A percentile compares a stretch with the other conserved stretches of the same genome.
phyloP scores from a whole-genome alignment of 2,888 invertebrate genomes.

The Polyommatus icarus region DNA sequence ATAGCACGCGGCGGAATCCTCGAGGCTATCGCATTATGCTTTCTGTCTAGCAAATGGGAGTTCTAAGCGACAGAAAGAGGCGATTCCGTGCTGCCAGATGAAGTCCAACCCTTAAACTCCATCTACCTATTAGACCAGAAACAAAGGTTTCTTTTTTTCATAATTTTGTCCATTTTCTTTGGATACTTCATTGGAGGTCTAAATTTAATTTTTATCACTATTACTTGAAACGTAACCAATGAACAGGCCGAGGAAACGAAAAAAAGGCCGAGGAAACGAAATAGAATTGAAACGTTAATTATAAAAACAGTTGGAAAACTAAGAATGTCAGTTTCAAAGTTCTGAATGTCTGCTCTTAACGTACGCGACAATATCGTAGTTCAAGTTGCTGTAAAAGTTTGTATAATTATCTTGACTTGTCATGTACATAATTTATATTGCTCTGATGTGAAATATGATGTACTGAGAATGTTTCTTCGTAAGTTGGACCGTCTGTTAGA shows the following conservation, averaged over 20 bases:
- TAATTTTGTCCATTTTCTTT: no score
- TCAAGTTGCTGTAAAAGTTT: background rate
- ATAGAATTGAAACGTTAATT: constrained; percentile 14
- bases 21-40: no score
- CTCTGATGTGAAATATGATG: background rate
- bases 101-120: no score
- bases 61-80: no score
- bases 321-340: constrained; percentile 7
- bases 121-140: no score
- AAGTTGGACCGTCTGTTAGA: background rate
- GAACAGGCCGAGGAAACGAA: background rate
- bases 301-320: constrained; percentile 20
- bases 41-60: no score
- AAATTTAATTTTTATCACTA: background rate
- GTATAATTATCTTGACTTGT: constrained; percentile 13
- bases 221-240: background rate
- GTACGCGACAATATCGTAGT: constrained; percentile 13
- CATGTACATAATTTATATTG: constrained; percentile 6
- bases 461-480: background rate
- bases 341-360: background rate
- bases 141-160: no score
- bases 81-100: no score
- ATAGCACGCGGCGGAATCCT: no score
- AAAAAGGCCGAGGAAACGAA: background rate
- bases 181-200: no score